Evolutionary conservation across 2,888 invertebrate species (phyloP).

Genomic region (Mimachlamys varia): DNA sequence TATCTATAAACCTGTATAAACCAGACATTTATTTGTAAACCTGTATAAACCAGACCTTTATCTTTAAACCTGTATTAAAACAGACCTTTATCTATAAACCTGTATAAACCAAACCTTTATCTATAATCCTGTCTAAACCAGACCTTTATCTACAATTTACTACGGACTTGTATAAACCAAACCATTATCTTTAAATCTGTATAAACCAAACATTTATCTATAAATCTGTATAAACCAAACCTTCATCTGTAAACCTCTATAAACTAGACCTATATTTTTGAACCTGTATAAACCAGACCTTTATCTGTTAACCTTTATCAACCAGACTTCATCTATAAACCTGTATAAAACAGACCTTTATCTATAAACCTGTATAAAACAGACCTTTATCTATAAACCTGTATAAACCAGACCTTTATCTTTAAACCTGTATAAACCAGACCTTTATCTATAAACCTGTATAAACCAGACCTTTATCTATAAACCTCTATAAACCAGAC

Average conservation of each 20-base stretch:
- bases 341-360: background rate
- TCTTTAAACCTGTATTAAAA: background rate
- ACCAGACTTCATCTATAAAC: background rate
- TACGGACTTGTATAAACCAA: background rate
- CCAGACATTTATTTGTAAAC: too few relatives aligned
- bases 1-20: too few relatives aligned
- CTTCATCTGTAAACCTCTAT: background rate
- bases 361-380: constrained; percentile 1
- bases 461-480: background rate
- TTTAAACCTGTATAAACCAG: background rate
- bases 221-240: background rate
- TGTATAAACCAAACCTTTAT: background rate
- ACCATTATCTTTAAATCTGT: background rate
- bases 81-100: background rate
- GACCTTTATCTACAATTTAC: background rate
- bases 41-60: too few relatives aligned
- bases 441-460: background rate
- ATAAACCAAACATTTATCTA: background rate
- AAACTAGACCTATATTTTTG: background rate
- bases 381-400: background rate
- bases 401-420: background rate
- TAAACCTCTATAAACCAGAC: too few relatives aligned
- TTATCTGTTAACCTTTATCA: too few relatives aligned
- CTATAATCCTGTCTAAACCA: background rate
- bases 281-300: too few relatives aligned